Evolutionary conservation across 2,113 vertebrate species (phyloP).

Genomic region (Strix aluco): DNA sequence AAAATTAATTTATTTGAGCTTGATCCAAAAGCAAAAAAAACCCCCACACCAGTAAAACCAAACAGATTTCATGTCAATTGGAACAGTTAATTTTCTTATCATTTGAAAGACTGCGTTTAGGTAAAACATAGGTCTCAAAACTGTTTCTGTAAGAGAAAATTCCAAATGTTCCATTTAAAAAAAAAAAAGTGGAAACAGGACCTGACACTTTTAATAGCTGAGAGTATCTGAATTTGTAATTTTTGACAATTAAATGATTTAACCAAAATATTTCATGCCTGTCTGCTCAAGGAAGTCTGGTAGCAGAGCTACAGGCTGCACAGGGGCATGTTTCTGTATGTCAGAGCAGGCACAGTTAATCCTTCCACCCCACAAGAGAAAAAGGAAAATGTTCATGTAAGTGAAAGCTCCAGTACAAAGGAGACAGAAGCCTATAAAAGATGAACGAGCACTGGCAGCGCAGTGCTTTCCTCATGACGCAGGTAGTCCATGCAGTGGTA

Average conservation of each 20-base stretch:
- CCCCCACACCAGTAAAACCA: background rate
- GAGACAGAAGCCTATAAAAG: background rate
- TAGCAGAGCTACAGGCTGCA: background rate
- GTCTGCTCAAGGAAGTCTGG: background rate
- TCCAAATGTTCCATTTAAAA: background rate
- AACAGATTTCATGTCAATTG: background rate
- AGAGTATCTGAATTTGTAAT: background rate
- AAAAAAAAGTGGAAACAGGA: background rate
- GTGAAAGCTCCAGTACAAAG: background rate
- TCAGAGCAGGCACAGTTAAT: background rate
- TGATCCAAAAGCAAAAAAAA: background rate
- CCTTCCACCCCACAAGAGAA: background rate
- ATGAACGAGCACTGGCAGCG: background rate
- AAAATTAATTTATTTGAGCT: background rate
- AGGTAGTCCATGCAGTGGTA: background rate
- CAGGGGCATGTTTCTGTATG: background rate
- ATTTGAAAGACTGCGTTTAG: background rate
- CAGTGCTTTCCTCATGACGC: fast-evolving
- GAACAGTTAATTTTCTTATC: background rate
- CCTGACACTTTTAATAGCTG: background rate
- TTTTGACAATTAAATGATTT: background rate
- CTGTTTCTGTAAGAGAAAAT: background rate
- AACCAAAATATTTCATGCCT: background rate
- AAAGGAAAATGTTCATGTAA: background rate
- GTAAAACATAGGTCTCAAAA: background rate